phyloP scores from a whole-genome alignment of 2,888 invertebrate genomes.

The Drosophila nigritarsus region DNA sequence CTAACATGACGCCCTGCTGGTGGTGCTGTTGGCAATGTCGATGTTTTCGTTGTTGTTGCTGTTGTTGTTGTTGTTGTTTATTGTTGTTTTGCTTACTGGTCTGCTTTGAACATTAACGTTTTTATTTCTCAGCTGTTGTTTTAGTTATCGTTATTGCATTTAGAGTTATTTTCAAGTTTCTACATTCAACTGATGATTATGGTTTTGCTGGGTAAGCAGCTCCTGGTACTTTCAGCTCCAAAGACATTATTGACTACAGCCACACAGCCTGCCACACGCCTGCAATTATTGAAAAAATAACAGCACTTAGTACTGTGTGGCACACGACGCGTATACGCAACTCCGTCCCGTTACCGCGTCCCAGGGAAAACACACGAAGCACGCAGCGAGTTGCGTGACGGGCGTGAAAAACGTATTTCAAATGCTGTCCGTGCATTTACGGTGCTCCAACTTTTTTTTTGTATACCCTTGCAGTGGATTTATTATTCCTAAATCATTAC shows the following conservation, averaged over 20 bases:
- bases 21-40: constrained; percentile 40
- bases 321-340: constrained; percentile 66
- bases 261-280: constrained; percentile 55
- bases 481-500: not conserved
- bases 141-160: constrained; percentile 58
- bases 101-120: constrained; percentile 19
- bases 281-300: constrained; percentile 67
- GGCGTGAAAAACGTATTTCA: constrained; percentile 52
- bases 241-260: constrained; percentile 64
- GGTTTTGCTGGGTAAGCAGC: constrained; percentile 46
- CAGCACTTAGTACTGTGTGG: constrained; percentile 33
- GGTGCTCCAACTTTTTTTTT: constrained; percentile 1
- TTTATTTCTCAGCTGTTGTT: constrained; percentile 14
- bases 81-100: constrained; percentile 27
- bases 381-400: constrained; percentile 42
- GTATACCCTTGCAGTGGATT: constrained; percentile 8
- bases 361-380: constrained; percentile 12
- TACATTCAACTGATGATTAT: constrained; percentile 58
- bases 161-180: constrained; percentile 51
- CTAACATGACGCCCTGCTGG: constrained; percentile 52
- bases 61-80: constrained; percentile 7
- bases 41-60: constrained; percentile 61
- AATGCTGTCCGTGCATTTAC: constrained; percentile 7
- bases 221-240: constrained; percentile 70
- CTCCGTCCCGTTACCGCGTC: constrained; percentile 11